phyloP scores from a whole-genome alignment of 2,888 invertebrate species.

The Beris chalybata region DNA sequence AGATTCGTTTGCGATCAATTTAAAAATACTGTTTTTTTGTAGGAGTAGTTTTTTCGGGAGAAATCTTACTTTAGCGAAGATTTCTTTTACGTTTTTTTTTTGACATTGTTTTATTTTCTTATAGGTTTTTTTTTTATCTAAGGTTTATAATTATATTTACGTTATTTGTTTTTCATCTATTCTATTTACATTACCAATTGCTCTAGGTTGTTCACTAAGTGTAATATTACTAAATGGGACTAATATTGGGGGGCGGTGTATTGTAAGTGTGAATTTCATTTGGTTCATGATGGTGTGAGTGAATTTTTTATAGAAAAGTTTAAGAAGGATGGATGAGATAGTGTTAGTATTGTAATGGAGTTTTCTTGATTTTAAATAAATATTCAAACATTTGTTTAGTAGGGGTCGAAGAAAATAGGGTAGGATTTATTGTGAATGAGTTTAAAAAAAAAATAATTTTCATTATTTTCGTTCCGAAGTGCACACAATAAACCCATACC shows the following conservation, averaged over 20 bases:
- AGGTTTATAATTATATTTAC: conserved; percentile 17
- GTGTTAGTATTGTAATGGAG: neutral
- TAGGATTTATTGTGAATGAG: too few relatives aligned
- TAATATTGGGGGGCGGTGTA: neutral
- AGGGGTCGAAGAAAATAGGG: too few relatives aligned
- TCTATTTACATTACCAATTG: conserved; percentile 51
- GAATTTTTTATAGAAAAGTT: too few relatives aligned
- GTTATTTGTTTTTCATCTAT: conserved; percentile 37
- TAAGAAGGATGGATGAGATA: too few relatives aligned
- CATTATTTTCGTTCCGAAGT: too few relatives aligned
- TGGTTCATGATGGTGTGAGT: too few relatives aligned
- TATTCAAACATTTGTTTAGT: neutral
- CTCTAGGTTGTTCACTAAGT: conserved; percentile 50
- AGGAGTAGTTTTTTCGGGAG: neutral
- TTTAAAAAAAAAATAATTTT: too few relatives aligned
- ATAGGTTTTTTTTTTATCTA: conserved; percentile 22
- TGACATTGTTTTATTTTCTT: conserved; percentile 12
- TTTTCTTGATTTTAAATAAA: neutral
- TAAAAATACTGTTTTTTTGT: conserved; percentile 34
- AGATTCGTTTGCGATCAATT: conserved; percentile 17
- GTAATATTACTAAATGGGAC: conserved; percentile 23
- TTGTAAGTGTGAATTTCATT: too few relatives aligned
- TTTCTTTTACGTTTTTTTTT: neutral
- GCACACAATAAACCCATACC: too few relatives aligned
- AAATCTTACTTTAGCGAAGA: conserved; percentile 1